Evolutionary conservation across 2,797 vertebrate species (phyloP), one percentile per base, ranked within the genome.

Genomic region (Gorsachius magnificus): DNA sequence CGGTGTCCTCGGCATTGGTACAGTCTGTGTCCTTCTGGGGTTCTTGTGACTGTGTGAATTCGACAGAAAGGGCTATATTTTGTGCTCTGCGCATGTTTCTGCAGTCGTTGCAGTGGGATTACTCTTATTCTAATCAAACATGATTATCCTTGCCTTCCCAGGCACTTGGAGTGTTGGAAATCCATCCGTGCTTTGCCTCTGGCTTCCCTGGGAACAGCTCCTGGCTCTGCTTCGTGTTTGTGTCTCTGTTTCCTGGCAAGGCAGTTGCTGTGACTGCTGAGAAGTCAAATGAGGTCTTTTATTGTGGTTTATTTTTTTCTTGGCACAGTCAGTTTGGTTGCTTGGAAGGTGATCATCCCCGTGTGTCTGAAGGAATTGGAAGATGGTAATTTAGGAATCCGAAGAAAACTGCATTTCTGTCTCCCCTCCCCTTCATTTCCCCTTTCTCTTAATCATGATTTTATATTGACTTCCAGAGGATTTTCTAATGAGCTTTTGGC

Each of bases 1-100:
- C 0, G 0, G 4, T 56, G 38, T 41, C 28, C 41, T 77, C 1
- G 0, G 21, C 33, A 5, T 4, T 33, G 31, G 5, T 13, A 2
- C 36, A 5, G 46, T 19, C 43, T 0, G 0, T 31, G 56, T 38
- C 51, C 65, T 51, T 20, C 29, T 22, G 29, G 13, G 10, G 26
- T 35, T 89, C 64, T 36, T 5, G 7, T 43, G 57, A 4, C 61
- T 21, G 10, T 12, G 13, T 31, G 57, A 35, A 9, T 28, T 31
- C 16, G 45, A 14, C 48, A 50, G 79, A 14, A 43, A 4, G n/a
- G 45, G 35, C 53, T 82, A 0, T 66, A 24, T 29, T 84, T 38
- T 28, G 53, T 64, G 61, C 38, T 46, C 29, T 19, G 8, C 1
- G 0, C 18, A 0, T 45, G 13, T 61, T 77, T 65, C 46, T 66